Evolutionary conservation across 2,113 vertebrate species (phyloP).

Genomic region (Plotosus lineatus): DNA sequence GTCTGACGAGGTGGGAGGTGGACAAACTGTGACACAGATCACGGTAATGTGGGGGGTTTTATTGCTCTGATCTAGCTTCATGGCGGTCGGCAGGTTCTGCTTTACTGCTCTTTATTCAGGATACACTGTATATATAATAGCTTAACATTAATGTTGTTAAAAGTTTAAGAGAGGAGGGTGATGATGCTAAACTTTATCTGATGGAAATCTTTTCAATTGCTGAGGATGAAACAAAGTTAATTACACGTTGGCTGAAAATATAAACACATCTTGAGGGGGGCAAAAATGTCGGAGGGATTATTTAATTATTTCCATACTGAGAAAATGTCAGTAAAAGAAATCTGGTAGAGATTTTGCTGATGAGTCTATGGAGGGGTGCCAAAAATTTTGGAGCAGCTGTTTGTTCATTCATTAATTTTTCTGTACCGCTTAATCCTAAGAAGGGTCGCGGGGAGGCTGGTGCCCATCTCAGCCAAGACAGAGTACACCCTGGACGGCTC

Average conservation of each 20-base stretch:
- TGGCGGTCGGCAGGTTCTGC: background rate
- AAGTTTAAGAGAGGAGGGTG: background rate
- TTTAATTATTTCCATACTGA: no score
- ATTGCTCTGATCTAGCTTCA: background rate
- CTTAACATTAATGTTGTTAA: background rate
- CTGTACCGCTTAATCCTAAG: no score
- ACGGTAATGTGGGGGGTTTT: slow-evolving; percentile 3
- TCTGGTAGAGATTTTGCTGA: background rate
- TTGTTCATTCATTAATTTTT: background rate
- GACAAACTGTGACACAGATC: background rate
- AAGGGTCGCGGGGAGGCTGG: no score
- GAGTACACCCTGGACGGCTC: no score
- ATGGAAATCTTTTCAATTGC: background rate
- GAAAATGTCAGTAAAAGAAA: no score
- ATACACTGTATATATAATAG: slow-evolving; percentile 2
- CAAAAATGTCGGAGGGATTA: no score
- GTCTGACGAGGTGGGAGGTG: slow-evolving; percentile 15
- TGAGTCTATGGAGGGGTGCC: background rate
- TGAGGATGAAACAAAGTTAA: background rate
- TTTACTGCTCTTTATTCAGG: slow-evolving; percentile 5
- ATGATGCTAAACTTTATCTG: background rate
- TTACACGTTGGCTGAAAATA: background rate
- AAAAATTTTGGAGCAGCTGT: background rate
- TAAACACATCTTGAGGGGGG: no score
- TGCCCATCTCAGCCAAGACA: no score